Evolutionary conservation across 37 sponge, comb jelly and placozoan genomes (phyloP).

Genomic region (Dysidea cf. avara): DNA sequence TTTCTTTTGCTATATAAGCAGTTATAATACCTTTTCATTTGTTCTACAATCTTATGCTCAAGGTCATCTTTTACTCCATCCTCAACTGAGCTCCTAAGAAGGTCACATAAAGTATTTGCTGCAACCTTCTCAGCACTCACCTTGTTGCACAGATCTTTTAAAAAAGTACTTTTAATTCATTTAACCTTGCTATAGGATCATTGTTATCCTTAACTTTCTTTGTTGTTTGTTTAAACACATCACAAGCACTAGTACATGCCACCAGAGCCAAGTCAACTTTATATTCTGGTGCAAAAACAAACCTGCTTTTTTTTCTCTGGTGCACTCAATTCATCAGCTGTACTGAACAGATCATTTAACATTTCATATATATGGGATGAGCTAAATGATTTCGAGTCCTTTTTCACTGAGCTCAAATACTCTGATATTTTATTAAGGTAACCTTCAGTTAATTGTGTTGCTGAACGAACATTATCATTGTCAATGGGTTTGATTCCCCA

Average conservation of each 20-base stretch:
- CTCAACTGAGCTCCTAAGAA: background rate
- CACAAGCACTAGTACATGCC: slow-evolving; percentile 6
- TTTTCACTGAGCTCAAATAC: no score
- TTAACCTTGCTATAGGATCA: slow-evolving; percentile 1
- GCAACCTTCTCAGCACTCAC: background rate
- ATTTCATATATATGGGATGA: background rate
- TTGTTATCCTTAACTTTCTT: background rate
- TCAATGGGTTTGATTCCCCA: no score
- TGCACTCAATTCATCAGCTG: background rate
- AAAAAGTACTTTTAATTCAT: background rate
- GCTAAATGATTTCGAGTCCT: background rate
- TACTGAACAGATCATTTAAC: background rate
- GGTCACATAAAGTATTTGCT: background rate
- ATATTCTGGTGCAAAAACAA: slow-evolving; percentile 2
- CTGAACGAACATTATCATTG: no score
- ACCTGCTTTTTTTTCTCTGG: no score
- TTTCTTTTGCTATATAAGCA: background rate
- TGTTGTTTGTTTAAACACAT: background rate
- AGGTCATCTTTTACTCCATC: background rate
- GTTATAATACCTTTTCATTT: background rate
- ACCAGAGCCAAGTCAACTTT: slow-evolving; percentile 8
- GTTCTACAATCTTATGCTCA: background rate
- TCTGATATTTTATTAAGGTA: no score
- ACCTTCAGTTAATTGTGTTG: no score
- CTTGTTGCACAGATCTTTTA: background rate